Evolutionary conservation across 64 coral and sea anemone genomes (phyloP), one percentile per base, ranked within the genome.

Genomic region (Stichodactyla mertensii): DNA sequence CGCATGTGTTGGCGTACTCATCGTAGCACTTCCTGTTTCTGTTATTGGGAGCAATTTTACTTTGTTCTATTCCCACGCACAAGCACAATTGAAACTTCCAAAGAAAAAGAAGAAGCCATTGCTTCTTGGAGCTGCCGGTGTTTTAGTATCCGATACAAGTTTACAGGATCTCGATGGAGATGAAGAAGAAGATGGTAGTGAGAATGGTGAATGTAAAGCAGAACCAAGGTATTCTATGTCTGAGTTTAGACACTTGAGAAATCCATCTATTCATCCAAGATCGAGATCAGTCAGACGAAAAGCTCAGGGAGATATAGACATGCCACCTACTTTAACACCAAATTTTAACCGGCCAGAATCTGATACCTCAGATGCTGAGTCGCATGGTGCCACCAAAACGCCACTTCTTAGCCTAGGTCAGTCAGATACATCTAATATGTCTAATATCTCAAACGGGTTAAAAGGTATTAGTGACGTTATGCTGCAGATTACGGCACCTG

Each of bases 41-140:
- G 97, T 99, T 24, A 99, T 99, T 87, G 97, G 97, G 1, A 99
- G 97, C 81, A 99, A 99, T 85, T 99, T 99, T 69, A 95, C 97
- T 51, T 83, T 99, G 51, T 99, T 99, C 28, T 99, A 99, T 84
- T 99, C 97, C 23, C 97, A 99, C 61, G 97, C 97, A 31, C 97
- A 99, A 86, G 97, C 97, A 36, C 97, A 99, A 22, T 67, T 99
- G 16, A 99, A 95, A 84, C 69, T 99, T 16, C 97, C 97, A 14
- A 94, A 94, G 71, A 99, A 99, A 83, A 99, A 94, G 51, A 87
- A 90, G 20, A 94, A 94, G 62, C 97, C 97, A 9, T 71, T 95
- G 86, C 85, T 99, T 15, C 80, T 99, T 14, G 97, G 97, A 26
- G 97, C 97, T 54, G 97, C 97, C 23, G 93, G 97, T 57, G 97